Percentiles rank a stretch among this genome's conserved stretches.
These are phyloP conservation scores for Amiota minor DNA, from an alignment of 2,888 invertebrate genomes.

Conservation along the genomic window DNA sequence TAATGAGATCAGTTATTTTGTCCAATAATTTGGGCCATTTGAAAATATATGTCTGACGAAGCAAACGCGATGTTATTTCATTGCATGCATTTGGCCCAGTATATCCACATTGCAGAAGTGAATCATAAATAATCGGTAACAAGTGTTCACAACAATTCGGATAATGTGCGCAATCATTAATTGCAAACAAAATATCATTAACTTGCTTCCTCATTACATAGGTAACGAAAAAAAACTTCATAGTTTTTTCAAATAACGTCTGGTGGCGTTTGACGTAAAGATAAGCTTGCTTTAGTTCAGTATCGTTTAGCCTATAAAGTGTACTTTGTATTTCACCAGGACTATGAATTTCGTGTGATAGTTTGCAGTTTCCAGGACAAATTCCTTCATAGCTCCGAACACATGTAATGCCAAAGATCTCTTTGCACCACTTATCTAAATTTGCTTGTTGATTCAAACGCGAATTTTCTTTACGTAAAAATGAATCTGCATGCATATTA, in stretches of 20 bases:
- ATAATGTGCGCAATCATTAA: constrained; percentile 45
- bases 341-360: constrained; percentile 32
- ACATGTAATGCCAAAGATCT: constrained; percentile 49
- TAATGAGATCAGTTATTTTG: not conserved
- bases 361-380: constrained; percentile 40
- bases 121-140: constrained; percentile 20
- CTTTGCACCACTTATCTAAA: not conserved
- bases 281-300: constrained; percentile 34
- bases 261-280: constrained; percentile 27
- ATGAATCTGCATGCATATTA: not conserved
- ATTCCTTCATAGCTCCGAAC: constrained; percentile 26
- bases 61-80: not conserved
- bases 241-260: constrained; percentile 38
- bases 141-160: constrained; percentile 5
- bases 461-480: no score
- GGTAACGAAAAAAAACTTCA: constrained; percentile 34
- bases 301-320: constrained; percentile 15
- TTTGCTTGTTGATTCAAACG: no score
- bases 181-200: constrained; percentile 36
- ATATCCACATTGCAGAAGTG: not conserved
- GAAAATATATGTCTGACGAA: not conserved
- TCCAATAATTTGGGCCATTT: not conserved
- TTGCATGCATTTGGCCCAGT: not conserved
- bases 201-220: constrained; percentile 36
- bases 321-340: constrained; percentile 37